A percentile compares a stretch with the other conserved stretches of the same genome.
Evolutionary conservation across 1,140 invertebrate genomes (phyloP).

Genomic region (Bathynomus jamesi): DNA sequence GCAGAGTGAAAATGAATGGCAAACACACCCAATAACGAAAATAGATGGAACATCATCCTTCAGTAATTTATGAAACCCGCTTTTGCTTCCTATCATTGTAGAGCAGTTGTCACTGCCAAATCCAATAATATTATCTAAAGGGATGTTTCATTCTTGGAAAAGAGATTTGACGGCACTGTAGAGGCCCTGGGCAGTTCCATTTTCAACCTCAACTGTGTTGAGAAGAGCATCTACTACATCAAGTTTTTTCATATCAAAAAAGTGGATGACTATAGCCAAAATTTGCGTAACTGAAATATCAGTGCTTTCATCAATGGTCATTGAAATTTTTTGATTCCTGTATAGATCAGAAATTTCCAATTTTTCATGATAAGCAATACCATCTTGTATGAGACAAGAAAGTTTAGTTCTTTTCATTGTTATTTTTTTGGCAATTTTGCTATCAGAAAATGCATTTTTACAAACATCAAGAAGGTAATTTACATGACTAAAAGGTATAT

Average conservation of each 20-base stretch:
- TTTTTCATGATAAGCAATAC: conserved; percentile 9
- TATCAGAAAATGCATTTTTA: background rate
- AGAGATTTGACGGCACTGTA: conserved; percentile 6
- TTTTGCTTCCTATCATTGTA: too few relatives aligned
- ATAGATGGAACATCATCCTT: conserved; percentile 8
- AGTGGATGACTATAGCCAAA: conserved; percentile 5
- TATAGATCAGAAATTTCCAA: background rate
- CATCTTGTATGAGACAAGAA: conserved; percentile 10
- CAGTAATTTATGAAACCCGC: background rate
- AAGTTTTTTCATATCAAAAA: conserved; percentile 3
- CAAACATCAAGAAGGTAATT: background rate
- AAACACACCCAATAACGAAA: conserved; percentile 27
- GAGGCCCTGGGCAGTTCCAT: conserved; percentile 8
- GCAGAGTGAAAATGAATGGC: conserved; percentile 20
- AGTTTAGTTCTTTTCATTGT: too few relatives aligned
- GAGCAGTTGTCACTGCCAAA: too few relatives aligned
- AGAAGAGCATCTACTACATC: conserved; percentile 10
- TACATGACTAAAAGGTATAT: conserved; percentile 3
- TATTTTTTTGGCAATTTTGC: conserved; percentile 3
- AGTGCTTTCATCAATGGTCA: too few relatives aligned
- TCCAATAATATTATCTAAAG: too few relatives aligned
- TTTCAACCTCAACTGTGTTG: conserved; percentile 12
- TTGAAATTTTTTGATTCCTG: conserved; percentile 2
- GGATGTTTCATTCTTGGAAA: conserved; percentile 15
- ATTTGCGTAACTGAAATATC: conserved; percentile 2